These are phyloP conservation scores for Heliconius eleuchia DNA, from an alignment of 1,140 invertebrate species.

Conservation along the genomic window DNA sequence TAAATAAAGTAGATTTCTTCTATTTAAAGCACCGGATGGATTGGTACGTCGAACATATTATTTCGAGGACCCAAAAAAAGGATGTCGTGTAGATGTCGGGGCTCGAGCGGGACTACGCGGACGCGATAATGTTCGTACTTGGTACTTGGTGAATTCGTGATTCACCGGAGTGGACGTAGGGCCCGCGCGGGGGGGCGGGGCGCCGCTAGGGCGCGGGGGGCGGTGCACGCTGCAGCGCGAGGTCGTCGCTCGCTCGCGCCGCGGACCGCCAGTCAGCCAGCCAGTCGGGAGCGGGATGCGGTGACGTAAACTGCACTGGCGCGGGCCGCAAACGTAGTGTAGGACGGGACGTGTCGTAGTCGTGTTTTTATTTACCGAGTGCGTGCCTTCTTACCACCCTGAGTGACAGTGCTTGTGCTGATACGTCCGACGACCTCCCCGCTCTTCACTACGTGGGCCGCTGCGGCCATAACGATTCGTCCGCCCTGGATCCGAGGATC, in stretches of 20 bases:
- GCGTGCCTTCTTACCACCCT: slow-evolving; percentile 61
- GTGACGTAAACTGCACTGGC: slow-evolving; percentile 80
- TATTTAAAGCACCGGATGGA: not conserved
- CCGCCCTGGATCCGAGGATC: slow-evolving; percentile 60
- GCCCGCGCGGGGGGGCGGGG: slow-evolving; percentile 47
- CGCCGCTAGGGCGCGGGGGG: slow-evolving; percentile 57
- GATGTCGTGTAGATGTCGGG: not conserved
- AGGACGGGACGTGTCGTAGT: slow-evolving; percentile 75
- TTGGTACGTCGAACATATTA: slow-evolving; percentile 6
- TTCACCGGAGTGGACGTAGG: slow-evolving; percentile 75
- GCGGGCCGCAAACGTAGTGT: slow-evolving; percentile 77
- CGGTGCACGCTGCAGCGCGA: slow-evolving; percentile 77
- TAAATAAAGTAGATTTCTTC: not conserved
- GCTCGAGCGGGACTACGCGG: not conserved
- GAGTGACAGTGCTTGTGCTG: slow-evolving; percentile 69
- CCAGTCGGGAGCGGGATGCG: slow-evolving; percentile 80
- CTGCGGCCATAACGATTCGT: slow-evolving; percentile 51
- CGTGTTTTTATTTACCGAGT: slow-evolving; percentile 60
- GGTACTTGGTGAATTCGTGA: slow-evolving; percentile 51
- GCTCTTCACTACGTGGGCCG: slow-evolving; percentile 74
- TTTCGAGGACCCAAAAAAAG: slow-evolving; percentile 1
- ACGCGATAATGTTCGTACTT: slow-evolving; percentile 6
- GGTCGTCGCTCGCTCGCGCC: slow-evolving; percentile 76
- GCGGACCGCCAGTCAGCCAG: slow-evolving; percentile 73
- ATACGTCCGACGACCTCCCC: slow-evolving; percentile 62